Evolutionary conservation across 37 sponge, comb jelly and placozoan genomes (phyloP).

Genomic region (Beroe forskalii): DNA sequence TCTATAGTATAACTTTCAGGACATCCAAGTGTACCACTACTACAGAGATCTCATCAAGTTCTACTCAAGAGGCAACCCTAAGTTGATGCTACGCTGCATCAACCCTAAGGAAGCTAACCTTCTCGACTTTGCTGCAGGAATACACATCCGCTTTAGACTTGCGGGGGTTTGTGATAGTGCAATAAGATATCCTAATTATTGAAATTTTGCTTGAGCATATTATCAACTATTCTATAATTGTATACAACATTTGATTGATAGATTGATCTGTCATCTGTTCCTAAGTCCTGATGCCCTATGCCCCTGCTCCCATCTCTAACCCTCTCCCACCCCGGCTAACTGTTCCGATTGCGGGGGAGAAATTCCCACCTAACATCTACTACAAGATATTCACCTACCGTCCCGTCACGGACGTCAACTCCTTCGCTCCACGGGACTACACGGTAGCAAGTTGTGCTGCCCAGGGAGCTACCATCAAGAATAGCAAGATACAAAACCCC

Average conservation of each 20-base stretch:
- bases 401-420: constrained; percentile 83
- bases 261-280: too few species aligned
- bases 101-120: constrained; percentile 88
- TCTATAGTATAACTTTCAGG: constrained; percentile 64
- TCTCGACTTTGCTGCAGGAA: constrained; percentile 81
- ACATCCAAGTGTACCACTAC: constrained; percentile 74
- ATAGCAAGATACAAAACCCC: constrained; percentile 31
- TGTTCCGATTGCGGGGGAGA: too few species aligned
- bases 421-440: constrained; percentile 89
- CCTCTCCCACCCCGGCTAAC: too few species aligned
- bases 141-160: constrained; percentile 79
- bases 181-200: too few species aligned
- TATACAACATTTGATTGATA: too few species aligned
- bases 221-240: too few species aligned
- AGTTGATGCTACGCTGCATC: constrained; percentile 75
- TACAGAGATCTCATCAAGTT: constrained; percentile 82
- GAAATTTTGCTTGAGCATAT: too few species aligned
- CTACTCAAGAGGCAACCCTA: constrained; percentile 73
- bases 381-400: constrained; percentile 89
- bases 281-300: too few species aligned
- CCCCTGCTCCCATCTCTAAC: too few species aligned
- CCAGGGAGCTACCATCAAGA: constrained; percentile 7
- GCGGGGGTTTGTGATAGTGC: constrained; percentile 86
- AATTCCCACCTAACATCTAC: constrained; percentile 90
- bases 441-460: constrained; percentile 67